Percentiles rank a stretch among this genome's conserved stretches.
Evolutionary conservation across 2,113 vertebrate genomes (phyloP).

Genomic region (Apeltes quadracus): DNA sequence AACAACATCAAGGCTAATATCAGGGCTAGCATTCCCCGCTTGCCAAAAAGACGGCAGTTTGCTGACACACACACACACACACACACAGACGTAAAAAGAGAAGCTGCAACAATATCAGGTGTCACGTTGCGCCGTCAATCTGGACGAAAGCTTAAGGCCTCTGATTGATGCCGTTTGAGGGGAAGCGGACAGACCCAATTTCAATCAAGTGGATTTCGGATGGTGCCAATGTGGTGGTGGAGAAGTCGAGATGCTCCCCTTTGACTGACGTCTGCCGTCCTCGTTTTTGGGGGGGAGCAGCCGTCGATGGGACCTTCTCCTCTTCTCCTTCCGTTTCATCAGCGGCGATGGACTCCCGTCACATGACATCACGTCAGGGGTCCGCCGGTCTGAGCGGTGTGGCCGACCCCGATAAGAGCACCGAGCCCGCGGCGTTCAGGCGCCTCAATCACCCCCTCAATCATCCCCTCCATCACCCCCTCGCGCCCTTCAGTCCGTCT

Average conservation of each 20-base stretch:
- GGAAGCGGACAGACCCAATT: conserved; percentile 66
- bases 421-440: conserved; percentile 40
- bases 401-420: conserved; percentile 73
- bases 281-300: conserved; percentile 26
- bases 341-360: conserved; percentile 57
- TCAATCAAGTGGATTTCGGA: conserved; percentile 65
- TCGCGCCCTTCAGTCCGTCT: conserved; percentile 43
- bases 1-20: conserved; percentile 26
- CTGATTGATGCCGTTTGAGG: conserved; percentile 55
- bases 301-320: conserved; percentile 47
- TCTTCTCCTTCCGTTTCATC: conserved; percentile 54
- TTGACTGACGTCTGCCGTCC: conserved; percentile 56
- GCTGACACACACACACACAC: background rate
- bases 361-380: conserved; percentile 61
- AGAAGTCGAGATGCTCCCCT: conserved; percentile 31
- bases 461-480: conserved; percentile 51
- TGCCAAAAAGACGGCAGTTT: background rate
- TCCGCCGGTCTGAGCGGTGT: conserved; percentile 56
- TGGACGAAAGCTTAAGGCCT: conserved; percentile 21
- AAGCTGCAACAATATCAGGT: conserved; percentile 50
- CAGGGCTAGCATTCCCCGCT: background rate
- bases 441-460: conserved; percentile 51
- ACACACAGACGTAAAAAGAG: conserved; percentile 9
- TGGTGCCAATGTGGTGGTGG: conserved; percentile 43
- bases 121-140: conserved; percentile 50